Percentiles rank a stretch among this genome's conserved stretches.
phyloP scores from a whole-genome alignment of 2,888 invertebrate genomes.

The Papilio gigon region DNA sequence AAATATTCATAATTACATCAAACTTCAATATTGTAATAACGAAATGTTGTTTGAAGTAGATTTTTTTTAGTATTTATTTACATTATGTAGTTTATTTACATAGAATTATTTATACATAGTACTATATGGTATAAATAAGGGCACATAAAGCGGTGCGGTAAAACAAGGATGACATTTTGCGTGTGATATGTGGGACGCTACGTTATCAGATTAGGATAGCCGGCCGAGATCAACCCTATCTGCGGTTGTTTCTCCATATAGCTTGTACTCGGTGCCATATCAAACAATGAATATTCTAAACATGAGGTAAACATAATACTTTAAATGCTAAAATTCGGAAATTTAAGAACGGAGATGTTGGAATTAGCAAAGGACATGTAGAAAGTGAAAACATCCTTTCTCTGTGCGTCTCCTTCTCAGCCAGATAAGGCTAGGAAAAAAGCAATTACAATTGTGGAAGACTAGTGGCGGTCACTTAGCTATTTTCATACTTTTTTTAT shows the following conservation, averaged over 20 bases:
- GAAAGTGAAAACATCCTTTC: no score
- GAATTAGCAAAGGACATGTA: no score
- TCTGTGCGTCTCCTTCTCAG: no score
- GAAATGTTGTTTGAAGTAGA: not conserved
- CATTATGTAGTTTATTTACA: not conserved
- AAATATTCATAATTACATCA: not conserved
- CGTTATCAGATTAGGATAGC: slow-evolving; percentile 27
- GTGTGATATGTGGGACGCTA: slow-evolving; percentile 23
- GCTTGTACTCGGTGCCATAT: not conserved
- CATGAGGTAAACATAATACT: not conserved
- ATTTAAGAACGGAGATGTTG: no score
- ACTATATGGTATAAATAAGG: not conserved
- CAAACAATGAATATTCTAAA: not conserved
- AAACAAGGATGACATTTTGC: slow-evolving; percentile 31
- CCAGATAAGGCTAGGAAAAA: no score
- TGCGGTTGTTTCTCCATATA: slow-evolving; percentile 6
- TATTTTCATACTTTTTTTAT: no score
- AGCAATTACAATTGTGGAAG: no score
- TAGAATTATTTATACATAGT: not conserved
- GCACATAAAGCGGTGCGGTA: slow-evolving; percentile 19
- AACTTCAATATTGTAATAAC: not conserved
- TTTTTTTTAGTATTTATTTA: not conserved
- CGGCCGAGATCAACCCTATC: slow-evolving; percentile 11
- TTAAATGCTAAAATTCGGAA: not conserved
- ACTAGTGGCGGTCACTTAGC: no score